Conservation (phyloP, 1,140 invertebrate species). For the Drosophila elegans region DNA sequence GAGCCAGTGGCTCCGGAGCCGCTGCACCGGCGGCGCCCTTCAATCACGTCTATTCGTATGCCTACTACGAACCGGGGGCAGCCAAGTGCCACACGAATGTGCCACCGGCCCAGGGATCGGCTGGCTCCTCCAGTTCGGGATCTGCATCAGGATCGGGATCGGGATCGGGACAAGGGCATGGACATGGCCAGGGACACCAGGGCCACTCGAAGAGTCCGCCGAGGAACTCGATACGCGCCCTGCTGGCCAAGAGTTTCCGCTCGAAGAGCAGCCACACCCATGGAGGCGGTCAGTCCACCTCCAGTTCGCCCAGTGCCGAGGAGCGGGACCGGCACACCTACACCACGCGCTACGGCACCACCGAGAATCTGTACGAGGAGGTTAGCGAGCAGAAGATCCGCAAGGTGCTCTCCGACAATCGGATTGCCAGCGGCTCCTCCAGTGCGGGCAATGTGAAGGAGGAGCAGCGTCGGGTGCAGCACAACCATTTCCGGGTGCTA, state of each 20-base stretch:
- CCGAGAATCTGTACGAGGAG: slow-evolving; percentile 95
- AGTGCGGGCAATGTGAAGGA: slow-evolving; percentile 89
- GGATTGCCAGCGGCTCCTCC: slow-evolving; percentile 86
- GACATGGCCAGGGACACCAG: slow-evolving; percentile 1
- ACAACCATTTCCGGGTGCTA: slow-evolving; percentile 91
- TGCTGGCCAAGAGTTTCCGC: slow-evolving; percentile 79
- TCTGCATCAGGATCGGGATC: no score
- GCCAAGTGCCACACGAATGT: slow-evolving; percentile 87
- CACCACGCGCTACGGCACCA: slow-evolving; percentile 91
- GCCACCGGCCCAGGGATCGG: slow-evolving; percentile 80
- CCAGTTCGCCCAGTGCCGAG: slow-evolving; percentile 69
- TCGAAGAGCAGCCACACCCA: slow-evolving; percentile 69
- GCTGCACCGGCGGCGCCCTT: slow-evolving; percentile 60
- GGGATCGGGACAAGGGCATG: neutral
- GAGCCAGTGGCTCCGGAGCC: slow-evolving; percentile 70
- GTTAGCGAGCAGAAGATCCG: slow-evolving; percentile 88
- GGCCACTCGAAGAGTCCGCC: slow-evolving; percentile 82
- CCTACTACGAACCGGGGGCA: slow-evolving; percentile 90
- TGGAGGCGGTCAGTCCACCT: slow-evolving; percentile 62
- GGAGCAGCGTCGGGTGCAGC: slow-evolving; percentile 92
- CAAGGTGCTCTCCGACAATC: slow-evolving; percentile 85
- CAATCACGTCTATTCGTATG: slow-evolving; percentile 90
- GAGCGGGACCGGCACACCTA: slow-evolving; percentile 88
- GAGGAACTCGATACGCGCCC: slow-evolving; percentile 81
- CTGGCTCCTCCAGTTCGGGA: slow-evolving; percentile 4